A percentile compares a stretch with the other conserved stretches of the same genome.
These are phyloP conservation scores for Muricea muricata DNA, from an alignment of 92 coral and sea anemone genomes.

Conservation along the genomic window DNA sequence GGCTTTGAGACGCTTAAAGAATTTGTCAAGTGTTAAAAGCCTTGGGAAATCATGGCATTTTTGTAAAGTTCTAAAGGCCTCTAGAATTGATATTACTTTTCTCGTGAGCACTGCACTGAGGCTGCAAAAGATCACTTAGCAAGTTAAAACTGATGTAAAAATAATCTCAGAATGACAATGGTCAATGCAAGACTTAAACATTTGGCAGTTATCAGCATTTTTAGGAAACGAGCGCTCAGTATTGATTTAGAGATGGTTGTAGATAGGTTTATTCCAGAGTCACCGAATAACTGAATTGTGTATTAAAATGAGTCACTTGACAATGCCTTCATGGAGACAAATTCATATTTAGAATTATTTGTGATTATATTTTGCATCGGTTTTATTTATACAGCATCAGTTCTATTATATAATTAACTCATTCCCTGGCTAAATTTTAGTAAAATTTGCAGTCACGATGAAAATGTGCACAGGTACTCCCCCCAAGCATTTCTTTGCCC, in stretches of 20 bases:
- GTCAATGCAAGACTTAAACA: not conserved
- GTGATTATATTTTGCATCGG: too few relatives aligned
- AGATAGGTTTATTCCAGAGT: constrained; percentile 32
- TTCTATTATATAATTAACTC: too few relatives aligned
- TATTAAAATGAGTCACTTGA: too few relatives aligned
- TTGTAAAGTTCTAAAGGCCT: not conserved
- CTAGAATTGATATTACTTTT: not conserved
- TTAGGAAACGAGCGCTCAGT: constrained; percentile 25
- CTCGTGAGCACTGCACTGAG: constrained; percentile 6
- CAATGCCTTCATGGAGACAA: too few relatives aligned
- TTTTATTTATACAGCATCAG: too few relatives aligned
- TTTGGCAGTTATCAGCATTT: constrained; percentile 35
- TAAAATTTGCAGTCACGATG: too few relatives aligned
- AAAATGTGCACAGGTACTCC: too few relatives aligned
- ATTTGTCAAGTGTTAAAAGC: not conserved
- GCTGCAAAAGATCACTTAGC: constrained; percentile 34
- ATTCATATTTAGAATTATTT: too few relatives aligned
- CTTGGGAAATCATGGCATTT: not conserved
- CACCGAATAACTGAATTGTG: not conserved
- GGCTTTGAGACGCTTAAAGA: not conserved
- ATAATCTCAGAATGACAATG: constrained; percentile 32
- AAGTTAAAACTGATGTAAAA: constrained; percentile 20
- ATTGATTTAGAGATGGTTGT: constrained; percentile 32
- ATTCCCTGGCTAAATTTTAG: too few relatives aligned
- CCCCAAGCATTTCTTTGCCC: too few relatives aligned